phyloP scores from a whole-genome alignment of 1,140 invertebrate genomes.

The Halyomorpha halys region DNA sequence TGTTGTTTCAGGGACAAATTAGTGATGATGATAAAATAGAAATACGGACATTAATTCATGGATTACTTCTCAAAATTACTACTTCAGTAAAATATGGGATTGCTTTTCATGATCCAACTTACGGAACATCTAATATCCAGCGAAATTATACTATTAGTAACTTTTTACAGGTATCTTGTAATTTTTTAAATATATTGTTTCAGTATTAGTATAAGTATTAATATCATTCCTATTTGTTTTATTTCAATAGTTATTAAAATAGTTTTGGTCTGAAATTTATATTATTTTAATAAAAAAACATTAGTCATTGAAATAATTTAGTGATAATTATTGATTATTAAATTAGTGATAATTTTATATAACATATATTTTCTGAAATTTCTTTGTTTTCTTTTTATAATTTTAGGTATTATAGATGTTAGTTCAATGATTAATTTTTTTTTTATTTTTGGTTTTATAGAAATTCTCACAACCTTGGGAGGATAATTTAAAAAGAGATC shows the following conservation, averaged over 20 bases:
- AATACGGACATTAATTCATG: background rate
- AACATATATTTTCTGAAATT: no score
- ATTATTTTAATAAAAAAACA: no score
- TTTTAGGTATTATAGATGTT: no score
- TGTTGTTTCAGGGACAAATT: background rate
- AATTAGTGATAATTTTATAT: no score
- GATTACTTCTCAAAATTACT: background rate
- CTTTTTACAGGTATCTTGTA: constrained; percentile 12
- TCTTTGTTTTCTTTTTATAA: no score
- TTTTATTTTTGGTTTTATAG: background rate
- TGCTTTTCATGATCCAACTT: constrained; percentile 7
- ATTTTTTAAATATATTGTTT: background rate
- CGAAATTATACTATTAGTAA: constrained; percentile 5
- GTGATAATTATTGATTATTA: no score
- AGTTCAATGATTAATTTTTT: no score
- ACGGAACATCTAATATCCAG: constrained; percentile 11
- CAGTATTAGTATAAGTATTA: no score
- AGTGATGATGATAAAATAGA: background rate
- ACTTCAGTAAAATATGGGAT: constrained; percentile 8
- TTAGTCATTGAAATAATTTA: no score
- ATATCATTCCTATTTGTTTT: no score
- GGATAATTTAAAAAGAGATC: constrained; percentile 10
- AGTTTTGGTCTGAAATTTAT: no score
- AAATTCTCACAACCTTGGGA: background rate
- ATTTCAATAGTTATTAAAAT: no score